Conservation (phyloP, 2,113 vertebrate genomes). For the Ondatra zibethicus region DNA sequence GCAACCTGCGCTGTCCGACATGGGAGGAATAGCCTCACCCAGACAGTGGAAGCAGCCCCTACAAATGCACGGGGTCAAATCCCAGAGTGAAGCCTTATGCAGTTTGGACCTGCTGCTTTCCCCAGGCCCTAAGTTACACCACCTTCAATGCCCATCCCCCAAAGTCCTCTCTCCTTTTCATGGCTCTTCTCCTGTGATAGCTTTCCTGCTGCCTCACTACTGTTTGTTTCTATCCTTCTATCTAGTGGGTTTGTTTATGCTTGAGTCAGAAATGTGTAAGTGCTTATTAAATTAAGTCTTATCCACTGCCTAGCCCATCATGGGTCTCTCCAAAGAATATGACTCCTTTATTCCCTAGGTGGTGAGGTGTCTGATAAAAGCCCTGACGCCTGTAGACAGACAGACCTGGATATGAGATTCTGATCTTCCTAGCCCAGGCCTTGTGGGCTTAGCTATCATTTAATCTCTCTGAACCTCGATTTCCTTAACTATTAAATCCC, state of each 20-base stretch:
- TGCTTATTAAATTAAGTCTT: neutral
- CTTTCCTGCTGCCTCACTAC: fast-evolving
- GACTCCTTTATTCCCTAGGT: fast-evolving
- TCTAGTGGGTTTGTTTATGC: neutral
- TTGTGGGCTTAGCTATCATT: neutral
- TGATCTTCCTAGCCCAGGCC: neutral
- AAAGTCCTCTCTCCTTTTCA: fast-evolving
- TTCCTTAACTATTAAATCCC: neutral
- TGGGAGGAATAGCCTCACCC: neutral
- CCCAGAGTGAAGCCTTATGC: neutral
- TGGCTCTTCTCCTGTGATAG: too few relatives aligned
- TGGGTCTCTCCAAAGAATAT: neutral
- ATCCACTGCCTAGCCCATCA: neutral
- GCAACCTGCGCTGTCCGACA: neutral
- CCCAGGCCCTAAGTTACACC: fast-evolving
- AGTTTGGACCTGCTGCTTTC: fast-evolving
- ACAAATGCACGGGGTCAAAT: neutral
- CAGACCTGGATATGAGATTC: neutral
- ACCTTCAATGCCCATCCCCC: fast-evolving
- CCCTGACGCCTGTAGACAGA: neutral
- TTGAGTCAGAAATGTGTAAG: neutral
- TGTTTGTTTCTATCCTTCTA: neutral
- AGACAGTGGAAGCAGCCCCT: neutral
- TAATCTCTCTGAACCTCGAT: neutral
- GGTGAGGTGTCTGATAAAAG: neutral